Evolutionary conservation across 2,888 invertebrate species (phyloP).

Genomic region (Lasioglossum figueresi): DNA sequence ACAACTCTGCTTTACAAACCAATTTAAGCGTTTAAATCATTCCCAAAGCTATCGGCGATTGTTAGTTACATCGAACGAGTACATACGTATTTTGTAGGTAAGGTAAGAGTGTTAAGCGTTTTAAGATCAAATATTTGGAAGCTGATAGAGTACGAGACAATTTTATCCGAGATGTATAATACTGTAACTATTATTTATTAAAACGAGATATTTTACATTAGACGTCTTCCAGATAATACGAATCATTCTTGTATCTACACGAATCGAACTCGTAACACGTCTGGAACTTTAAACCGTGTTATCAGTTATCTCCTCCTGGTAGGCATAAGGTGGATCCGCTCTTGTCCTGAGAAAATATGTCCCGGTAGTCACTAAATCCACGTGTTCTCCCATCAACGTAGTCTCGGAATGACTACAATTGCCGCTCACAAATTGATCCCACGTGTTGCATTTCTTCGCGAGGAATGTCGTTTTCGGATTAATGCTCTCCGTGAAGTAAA

Average conservation of each 20-base stretch:
- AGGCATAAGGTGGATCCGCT: conserved; percentile 78
- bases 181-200: conserved; percentile 78
- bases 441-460: conserved; percentile 82
- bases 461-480: conserved; percentile 77
- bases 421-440: conserved; percentile 78
- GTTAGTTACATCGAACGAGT: conserved; percentile 52
- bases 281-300: conserved; percentile 60
- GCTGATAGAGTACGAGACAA: conserved; percentile 24
- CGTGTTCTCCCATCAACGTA: conserved; percentile 79
- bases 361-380: conserved; percentile 76
- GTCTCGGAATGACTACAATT: conserved; percentile 70
- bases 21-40: conserved; percentile 87
- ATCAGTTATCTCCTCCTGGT: conserved; percentile 54
- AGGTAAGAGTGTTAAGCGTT: conserved; percentile 43
- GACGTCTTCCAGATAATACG: conserved; percentile 35
- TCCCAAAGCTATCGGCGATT: conserved; percentile 58
- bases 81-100: conserved; percentile 56
- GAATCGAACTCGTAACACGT: background rate
- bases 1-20: conserved; percentile 99
- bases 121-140: conserved; percentile 35
- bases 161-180: conserved; percentile 70
- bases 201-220: conserved; percentile 65
- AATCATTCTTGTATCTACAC: conserved; percentile 18
- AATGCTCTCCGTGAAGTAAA: conserved; percentile 85
- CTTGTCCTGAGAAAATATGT: conserved; percentile 79